These are phyloP conservation scores for Drepanosiphum platanoidis DNA, from an alignment of 2,888 invertebrate species.

Conservation along the genomic window DNA sequence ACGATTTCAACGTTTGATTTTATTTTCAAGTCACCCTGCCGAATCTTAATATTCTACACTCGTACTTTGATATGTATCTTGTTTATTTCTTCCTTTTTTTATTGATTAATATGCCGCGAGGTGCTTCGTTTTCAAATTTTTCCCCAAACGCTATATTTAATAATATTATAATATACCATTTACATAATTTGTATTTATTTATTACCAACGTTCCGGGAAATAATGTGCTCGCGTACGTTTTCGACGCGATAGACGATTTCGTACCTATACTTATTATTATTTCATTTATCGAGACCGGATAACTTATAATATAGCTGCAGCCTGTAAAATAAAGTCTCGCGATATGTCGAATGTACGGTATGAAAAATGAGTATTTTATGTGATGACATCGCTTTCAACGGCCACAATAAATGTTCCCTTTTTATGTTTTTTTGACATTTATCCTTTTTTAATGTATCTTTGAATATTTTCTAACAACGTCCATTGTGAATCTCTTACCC, in stretches of 20 bases:
- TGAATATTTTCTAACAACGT: too few relatives aligned
- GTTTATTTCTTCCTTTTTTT: neutral
- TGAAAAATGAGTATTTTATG: too few relatives aligned
- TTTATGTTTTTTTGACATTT: too few relatives aligned
- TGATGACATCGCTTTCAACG: too few relatives aligned
- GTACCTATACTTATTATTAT: neutral
- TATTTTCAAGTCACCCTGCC: too few relatives aligned
- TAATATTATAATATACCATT: neutral
- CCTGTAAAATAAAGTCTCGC: too few relatives aligned
- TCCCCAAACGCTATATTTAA: neutral
- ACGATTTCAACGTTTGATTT: neutral
- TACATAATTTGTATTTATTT: neutral
- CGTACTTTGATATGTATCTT: neutral
- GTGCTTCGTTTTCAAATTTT: neutral
- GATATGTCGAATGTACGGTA: too few relatives aligned
- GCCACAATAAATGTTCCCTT: too few relatives aligned
- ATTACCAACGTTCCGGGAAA: neutral
- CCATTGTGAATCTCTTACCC: too few relatives aligned
- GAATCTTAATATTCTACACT: neutral
- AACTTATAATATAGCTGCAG: too few relatives aligned
- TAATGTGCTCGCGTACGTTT: too few relatives aligned
- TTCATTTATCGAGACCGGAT: neutral
- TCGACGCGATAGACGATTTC: neutral
- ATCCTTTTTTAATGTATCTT: too few relatives aligned
- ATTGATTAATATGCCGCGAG: neutral